Percentiles rank a stretch among this genome's conserved stretches.
Conservation (phyloP, 30 jellyfish, hydroid and myxozoan genomes). For the Hydractinia symbiolongicarpus region DNA sequence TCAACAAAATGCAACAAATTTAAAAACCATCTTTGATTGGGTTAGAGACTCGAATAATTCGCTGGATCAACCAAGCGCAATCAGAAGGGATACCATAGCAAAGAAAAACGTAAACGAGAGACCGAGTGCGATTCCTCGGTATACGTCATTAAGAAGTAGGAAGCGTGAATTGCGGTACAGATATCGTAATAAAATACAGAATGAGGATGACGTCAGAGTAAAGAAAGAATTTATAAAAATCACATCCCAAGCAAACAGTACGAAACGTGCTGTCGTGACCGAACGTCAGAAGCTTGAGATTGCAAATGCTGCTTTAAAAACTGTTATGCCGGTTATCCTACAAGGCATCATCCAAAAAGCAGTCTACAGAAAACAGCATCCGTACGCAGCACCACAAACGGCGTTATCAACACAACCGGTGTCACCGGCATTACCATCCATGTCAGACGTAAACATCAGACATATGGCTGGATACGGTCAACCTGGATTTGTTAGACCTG, state of each 20-base stretch:
- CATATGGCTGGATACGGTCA: constrained; percentile 32
- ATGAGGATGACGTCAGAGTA: neutral
- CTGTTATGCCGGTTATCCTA: constrained; percentile 21
- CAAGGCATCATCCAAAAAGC: constrained; percentile 20
- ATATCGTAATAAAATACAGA: neutral
- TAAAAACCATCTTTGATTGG: neutral
- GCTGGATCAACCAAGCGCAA: neutral
- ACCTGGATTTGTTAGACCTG: constrained; percentile 15
- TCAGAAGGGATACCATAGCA: neutral
- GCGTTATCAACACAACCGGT: neutral
- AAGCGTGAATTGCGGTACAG: neutral
- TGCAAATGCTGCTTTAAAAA: constrained; percentile 27
- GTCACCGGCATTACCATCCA: neutral
- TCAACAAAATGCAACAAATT: neutral
- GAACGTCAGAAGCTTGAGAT: constrained; percentile 8
- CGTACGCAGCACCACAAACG: neutral
- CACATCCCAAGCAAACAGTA: neutral
- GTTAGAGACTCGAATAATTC: neutral
- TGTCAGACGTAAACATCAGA: constrained; percentile 10
- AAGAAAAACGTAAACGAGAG: neutral
- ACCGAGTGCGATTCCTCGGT: neutral
- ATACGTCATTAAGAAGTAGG: neutral
- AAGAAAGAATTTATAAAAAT: neutral
- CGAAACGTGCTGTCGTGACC: neutral
- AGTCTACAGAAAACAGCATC: neutral